Evolutionary conservation across 1,140 invertebrate species (phyloP).

Genomic region (Brachionus angularis): DNA sequence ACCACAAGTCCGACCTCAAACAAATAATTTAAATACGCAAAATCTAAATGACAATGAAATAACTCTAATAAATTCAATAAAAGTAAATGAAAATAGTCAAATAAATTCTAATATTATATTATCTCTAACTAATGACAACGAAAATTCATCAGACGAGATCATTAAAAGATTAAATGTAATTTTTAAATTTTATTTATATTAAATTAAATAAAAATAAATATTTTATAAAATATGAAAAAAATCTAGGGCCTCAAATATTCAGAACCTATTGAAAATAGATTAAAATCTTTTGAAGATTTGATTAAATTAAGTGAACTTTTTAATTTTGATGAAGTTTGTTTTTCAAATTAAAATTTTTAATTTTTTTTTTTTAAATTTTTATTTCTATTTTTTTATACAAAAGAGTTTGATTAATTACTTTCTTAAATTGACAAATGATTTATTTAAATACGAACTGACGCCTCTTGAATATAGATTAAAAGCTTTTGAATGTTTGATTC

Average conservation of each 20-base stretch:
- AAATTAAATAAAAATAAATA: no score
- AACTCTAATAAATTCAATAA: no score
- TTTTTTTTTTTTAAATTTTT: neutral
- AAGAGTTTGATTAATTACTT: conserved; percentile 9
- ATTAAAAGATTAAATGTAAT: conserved; percentile 2
- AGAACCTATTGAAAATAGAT: neutral
- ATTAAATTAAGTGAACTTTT: conserved; percentile 15
- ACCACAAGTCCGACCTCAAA: neutral
- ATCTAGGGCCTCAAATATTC: neutral
- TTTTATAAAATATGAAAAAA: no score
- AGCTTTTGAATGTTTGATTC: conserved; percentile 30
- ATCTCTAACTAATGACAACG: no score
- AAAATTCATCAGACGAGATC: neutral
- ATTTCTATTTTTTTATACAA: neutral
- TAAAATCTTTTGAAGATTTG: conserved; percentile 30
- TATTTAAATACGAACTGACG: conserved; percentile 25
- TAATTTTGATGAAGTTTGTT: conserved; percentile 6
- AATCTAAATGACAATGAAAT: neutral
- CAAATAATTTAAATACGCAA: no score
- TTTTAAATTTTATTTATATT: neutral
- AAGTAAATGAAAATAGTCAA: no score
- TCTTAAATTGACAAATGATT: conserved; percentile 23
- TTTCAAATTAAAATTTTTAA: no score
- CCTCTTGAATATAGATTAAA: neutral
- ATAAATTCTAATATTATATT: no score